Conservation (phyloP, 2,113 vertebrate genomes). For the Mystacornis crossleyi region DNA sequence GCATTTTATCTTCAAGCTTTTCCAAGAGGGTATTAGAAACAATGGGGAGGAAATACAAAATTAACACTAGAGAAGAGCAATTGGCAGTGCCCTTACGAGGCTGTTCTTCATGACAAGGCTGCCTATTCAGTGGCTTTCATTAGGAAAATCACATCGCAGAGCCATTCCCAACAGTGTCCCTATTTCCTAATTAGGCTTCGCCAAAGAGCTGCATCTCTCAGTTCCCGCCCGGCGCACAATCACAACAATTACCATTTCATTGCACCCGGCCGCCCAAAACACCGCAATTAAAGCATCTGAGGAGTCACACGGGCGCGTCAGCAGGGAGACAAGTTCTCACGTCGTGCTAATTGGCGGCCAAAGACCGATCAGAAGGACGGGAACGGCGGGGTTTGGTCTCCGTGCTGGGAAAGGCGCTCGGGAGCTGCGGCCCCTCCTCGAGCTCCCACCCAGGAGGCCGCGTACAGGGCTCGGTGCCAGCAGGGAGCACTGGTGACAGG, state of each 20-base stretch:
- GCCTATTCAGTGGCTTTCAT: conserved; percentile 61
- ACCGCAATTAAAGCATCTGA: conserved; percentile 31
- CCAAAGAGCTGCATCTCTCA: conserved; percentile 38
- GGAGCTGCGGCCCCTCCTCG: not conserved
- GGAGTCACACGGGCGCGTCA: conserved; percentile 1
- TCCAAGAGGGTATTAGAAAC: conserved; percentile 57
- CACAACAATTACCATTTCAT: conserved; percentile 35
- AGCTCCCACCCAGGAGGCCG: not conserved
- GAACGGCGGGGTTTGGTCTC: not conserved
- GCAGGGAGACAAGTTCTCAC: conserved; percentile 23
- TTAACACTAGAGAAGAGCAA: conserved; percentile 59
- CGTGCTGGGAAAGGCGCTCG: not conserved
- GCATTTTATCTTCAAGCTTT: conserved; percentile 56
- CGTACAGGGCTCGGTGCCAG: not conserved
- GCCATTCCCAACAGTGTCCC: conserved; percentile 45
- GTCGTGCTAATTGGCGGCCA: conserved; percentile 12
- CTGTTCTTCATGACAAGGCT: conserved; percentile 38
- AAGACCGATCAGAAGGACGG: not conserved
- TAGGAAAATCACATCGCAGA: conserved; percentile 42
- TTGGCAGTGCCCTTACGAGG: conserved; percentile 31
- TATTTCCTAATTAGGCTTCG: conserved; percentile 64
- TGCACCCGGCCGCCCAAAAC: not conserved
- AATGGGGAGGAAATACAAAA: conserved; percentile 67
- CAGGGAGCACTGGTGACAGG: fast-evolving
- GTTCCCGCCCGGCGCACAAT: not conserved